Base-by-base conservation (phyloP, 2,888 invertebrate genomes). In the Tiphia femorata region DNA sequence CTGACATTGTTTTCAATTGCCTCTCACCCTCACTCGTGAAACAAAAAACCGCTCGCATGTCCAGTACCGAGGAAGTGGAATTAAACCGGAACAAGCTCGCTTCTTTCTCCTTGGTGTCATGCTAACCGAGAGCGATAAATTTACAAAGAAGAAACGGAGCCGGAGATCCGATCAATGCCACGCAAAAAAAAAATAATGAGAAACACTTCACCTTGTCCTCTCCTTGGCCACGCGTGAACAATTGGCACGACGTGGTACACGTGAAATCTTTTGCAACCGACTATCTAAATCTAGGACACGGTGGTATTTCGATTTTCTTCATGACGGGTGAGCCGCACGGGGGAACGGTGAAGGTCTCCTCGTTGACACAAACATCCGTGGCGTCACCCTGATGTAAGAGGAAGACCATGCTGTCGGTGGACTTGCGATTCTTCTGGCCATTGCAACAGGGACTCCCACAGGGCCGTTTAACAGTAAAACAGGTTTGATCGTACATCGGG, bases 321-420 rank as follows among this genome's bases (percentile, higher is more conserved):
- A 59, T 49, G 2, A 53, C 14, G 4, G 51, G 61, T 8, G 59
- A 48, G 8, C 61, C 64, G 6, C 61, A 62, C 3, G 58, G 25
- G 2, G 21, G 55, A 8, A 53, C 23, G 12, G 27, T 12, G 3
- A 30, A 0, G 8, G 3, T 14, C 1, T 41, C 23, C 7, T 68
- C 62, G 20, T 44, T n/a, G 12, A 25, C 33, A 19, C 65, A 67
- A 12, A 64, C 38, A 27, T 61, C 67, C 4, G 43, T 63, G 1
- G 62, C 58, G 33, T 75, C 72, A 21, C 52, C 58, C 10, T 75
- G 67, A 43, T 69, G 70, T 27, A 76, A 63, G 7, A 73, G 49
- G 17, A 73, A 65, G 2, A 72, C 25, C 64, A 70, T 57, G 12
- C 58, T 61, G 30, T 46, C 21, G 23, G 21, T 6, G 2, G 56